Evolutionary conservation across 2,888 invertebrate species (phyloP), one percentile per base, ranked within the genome.

Genomic region (Malacosoma neustria): DNA sequence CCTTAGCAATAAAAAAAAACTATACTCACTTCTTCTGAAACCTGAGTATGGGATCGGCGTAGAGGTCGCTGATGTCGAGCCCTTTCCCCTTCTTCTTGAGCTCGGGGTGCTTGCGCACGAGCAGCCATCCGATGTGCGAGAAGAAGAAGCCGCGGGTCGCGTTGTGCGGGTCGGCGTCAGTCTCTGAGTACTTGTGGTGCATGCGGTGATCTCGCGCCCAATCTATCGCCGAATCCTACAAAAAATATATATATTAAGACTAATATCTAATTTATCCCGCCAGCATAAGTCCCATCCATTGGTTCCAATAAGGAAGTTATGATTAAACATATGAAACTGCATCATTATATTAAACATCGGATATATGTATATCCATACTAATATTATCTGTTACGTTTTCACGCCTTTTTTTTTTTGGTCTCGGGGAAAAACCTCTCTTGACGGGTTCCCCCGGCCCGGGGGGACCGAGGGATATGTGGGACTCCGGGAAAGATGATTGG

Each of bases 101-200:
- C 46, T 95, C 93, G 0, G 95, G 95, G 67, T 98, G 98, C 71
- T 98, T 98, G 54, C 91, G 90, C 57, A 93, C 92, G 38, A 98
- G 77, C 43, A 98, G 87, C 98, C 98, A 98, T 41, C 98, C 98
- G 54, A 98, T 89, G 73, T 98, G 98, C 0, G 97, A 91, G 82
- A 98, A 98, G 89, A 98, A 98, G 86, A 98, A 97, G 6, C 98
- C 98, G 14, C 97, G 88, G 2, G 89, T 94, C 1, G 96, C 95
- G 66, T 97, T 96, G 71, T 97, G 96, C 0, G 97, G 97, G 79
- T 97, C 97, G 1, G 96, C 97, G 69, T 97, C 92, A 0, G 97
- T 97, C 70, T 97, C 97, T 12, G 93, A 94, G 81, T 92, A 97
- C 72, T 97, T 97, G 87, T 97, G 97, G 70, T 97, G 95, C 63